Base-by-base conservation (phyloP, 2,113 vertebrate species). In the Coturnix japonica region DNA sequence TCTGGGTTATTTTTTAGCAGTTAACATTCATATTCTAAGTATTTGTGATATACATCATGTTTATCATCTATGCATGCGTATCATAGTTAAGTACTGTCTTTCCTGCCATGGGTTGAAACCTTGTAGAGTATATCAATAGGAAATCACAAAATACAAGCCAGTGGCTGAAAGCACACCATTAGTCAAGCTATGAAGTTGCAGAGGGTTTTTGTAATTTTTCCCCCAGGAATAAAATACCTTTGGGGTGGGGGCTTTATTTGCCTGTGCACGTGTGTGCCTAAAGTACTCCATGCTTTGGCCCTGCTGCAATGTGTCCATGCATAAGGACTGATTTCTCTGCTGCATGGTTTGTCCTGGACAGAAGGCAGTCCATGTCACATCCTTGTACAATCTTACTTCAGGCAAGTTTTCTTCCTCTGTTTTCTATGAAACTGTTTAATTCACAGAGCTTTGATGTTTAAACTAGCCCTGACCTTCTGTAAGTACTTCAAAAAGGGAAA, bases 371-470 rank as follows among this genome's bases (percentile, higher is more conserved):
- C 91, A 87, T 81, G 69, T 81, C 94, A 92, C 74, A 93, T 95
- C 91, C 95, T 93, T 95, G 92, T 82, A 80, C 96, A 93, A 77
- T 96, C 96, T 97, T 98, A 97, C 97, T 98, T 95, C 96, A 97
- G 97, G 97, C 97, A 97, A 96, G 96, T 95, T 95, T 93, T 95
- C 94, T 96, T 94, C 91, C 76, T 97, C 95, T 97, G 88, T 97
- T 97, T 97, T 97, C 81, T 95, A 95, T 97, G 97, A 98, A 98
- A 97, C 96, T 97, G 93, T 97, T 98, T 97, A 98, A 98, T 98
- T 98, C 97, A 89, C 97, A 95, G 94, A 94, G 96, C 98, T 99
- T 99, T 98, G 98, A 98, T 97, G 98, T 98, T 98, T 97, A 98
- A 98, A 98, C 98, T 97, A 96, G 96, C 96, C 95, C 89, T 98